Base-by-base conservation (phyloP, 2,797 vertebrate species). In the Salmo trutta region DNA sequence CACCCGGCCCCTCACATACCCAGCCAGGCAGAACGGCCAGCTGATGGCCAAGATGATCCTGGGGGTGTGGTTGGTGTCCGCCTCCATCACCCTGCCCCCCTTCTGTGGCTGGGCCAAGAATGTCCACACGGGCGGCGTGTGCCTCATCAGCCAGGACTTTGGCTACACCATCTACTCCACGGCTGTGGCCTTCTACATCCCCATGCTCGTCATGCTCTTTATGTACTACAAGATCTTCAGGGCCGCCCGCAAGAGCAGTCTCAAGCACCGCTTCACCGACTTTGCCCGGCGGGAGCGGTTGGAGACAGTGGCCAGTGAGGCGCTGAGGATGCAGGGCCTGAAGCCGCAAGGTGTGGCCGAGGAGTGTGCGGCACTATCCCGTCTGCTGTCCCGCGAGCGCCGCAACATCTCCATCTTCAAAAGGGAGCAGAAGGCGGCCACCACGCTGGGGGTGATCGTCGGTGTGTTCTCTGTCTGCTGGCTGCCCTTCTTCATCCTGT, bases 201-300 rank as follows among this genome's bases (percentile, higher is more conserved):
- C 95, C 64, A 95, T 95, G 95, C 91, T 94, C 80, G 94, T 95
- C 81, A 95, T 95, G 94, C 93, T 95, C 78, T 88, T 94, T 89
- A 95, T 95, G 95, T 95, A 95, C 87, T 95, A 95, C 89, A 95
- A 95, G 88, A 95, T 95, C 82, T 95, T 95, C 87, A 91, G 83
- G 84, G 95, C 95, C 0, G 95, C 95, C n/a, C 92, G 94, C 72
- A 95, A 95, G 83, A 95, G 95, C 0, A 91, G 93, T 0, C 94
- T 94, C 83, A 95, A 95, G 82, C 95, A 95, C 83, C 93, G 94
- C 27, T 94, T 95, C 82, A 93, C 90, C 1, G 86, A 94, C 89
- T 83, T 94, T 73, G 85, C 91, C 0, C 92, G 92, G 1, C 92
- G 91, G 0, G 90, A 93, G 29, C 91, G 92, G 19, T 88, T 92